A percentile compares a stretch with the other conserved stretches of the same genome.
These are phyloP conservation scores for Caranx ignobilis DNA, from an alignment of 2,113 vertebrate species.

Conservation along the genomic window DNA sequence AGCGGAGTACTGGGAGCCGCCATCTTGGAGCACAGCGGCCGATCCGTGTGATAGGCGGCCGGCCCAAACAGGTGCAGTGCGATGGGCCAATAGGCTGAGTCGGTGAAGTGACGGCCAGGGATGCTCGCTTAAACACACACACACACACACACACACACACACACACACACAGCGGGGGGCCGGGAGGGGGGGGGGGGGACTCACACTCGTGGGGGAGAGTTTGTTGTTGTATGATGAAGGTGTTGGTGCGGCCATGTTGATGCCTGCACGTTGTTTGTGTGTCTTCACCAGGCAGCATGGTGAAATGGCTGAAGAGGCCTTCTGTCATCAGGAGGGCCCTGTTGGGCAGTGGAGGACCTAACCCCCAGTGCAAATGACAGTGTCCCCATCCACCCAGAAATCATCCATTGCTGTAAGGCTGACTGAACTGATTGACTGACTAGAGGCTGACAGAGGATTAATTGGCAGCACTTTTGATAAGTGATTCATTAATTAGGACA, in stretches of 20 bases:
- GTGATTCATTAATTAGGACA: too few species aligned
- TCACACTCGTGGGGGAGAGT: neutral
- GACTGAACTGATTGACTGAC: too few species aligned
- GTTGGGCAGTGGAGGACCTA: too few species aligned
- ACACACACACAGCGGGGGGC: neutral
- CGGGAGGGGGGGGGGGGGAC: neutral
- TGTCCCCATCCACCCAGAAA: too few species aligned
- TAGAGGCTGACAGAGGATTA: too few species aligned
- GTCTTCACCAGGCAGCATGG: neutral
- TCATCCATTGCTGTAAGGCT: too few species aligned
- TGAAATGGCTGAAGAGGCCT: neutral
- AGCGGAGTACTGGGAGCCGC: conserved; percentile 80
- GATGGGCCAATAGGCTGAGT: conserved; percentile 79
- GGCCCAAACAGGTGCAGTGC: conserved; percentile 65
- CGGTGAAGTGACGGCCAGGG: conserved; percentile 2
- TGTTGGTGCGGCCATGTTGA: neutral
- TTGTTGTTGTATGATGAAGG: neutral
- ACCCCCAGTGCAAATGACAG: too few species aligned
- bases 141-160: neutral
- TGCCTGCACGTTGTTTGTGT: neutral
- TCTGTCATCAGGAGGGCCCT: too few species aligned
- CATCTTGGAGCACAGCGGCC: conserved; percentile 87
- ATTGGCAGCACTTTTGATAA: too few species aligned
- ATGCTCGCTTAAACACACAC: conserved; percentile 14
- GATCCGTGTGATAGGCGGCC: conserved; percentile 82